Evolutionary conservation across 2,113 vertebrate genomes (phyloP), one percentile per base, ranked within the genome.

Genomic region (Apus apus): DNA sequence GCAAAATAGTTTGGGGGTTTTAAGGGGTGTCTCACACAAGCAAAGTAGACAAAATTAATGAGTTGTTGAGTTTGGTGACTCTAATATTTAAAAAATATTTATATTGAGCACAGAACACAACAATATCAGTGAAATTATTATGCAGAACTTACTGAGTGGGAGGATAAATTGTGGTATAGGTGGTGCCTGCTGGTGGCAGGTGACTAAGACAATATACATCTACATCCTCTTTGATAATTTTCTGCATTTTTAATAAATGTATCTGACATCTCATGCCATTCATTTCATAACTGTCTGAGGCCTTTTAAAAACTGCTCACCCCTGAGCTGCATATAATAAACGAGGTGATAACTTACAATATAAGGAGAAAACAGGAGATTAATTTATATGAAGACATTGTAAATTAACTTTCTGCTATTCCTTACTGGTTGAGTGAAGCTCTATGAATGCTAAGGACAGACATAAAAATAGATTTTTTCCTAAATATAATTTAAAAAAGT

Each of bases 281-380:
- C 73, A 83, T 92, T 95, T 94, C 30, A 62, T 90, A 90, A 82
- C 86, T 77, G 66, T 87, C 91, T 87, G 45, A 84, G 81, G 94
- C 56, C 80, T 95, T 89, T 94, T 96, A 38, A 95, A 87, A 96
- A 91, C 89, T 82, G 85, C 83, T 94, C 82, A 89, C 74, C 79
- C 61, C 87, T 84, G 68, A 94, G 91, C 89, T 61, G 70, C 89
- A 46, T 77, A 83, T 94, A 96, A 97, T 93, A 89, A 96, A 96
- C 2, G 58, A 94, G 62, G 83, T 92, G 92, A 90, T 94, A 94
- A 85, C 78, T 92, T 95, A 82, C 54, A 89, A 53, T 80, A 68
- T 85, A 95, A 93, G 68, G 73, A 90, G 87, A 96, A 96, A 96
- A 89, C 70, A 92, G 84, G 87, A 95, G 88, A 97, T 95, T 96